Conservation (phyloP, 2,888 invertebrate genomes). For the Zaprionus obscuricornis region DNA sequence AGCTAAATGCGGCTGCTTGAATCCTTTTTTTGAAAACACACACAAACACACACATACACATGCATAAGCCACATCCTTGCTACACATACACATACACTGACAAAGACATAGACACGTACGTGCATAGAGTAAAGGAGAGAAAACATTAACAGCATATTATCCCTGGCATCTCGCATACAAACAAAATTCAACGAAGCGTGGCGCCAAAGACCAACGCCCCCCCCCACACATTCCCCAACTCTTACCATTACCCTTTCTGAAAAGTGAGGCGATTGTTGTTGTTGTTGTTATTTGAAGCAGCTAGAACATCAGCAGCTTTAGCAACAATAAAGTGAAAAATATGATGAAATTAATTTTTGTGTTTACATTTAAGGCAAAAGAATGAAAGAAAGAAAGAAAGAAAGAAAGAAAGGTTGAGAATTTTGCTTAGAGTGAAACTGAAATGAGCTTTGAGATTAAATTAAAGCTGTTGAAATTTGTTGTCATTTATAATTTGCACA, state of each 20-base stretch:
- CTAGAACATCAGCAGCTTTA: too few relatives aligned
- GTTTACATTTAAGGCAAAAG: conserved; percentile 59
- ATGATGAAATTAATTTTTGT: conserved; percentile 77
- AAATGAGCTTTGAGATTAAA: conserved; percentile 70
- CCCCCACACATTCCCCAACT: too few relatives aligned
- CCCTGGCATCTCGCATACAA: conserved; percentile 57
- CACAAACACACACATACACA: conserved; percentile 15
- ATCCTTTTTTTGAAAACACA: conserved; percentile 57
- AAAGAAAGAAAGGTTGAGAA: conserved; percentile 53
- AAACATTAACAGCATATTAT: conserved; percentile 78
- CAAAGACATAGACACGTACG: not conserved
- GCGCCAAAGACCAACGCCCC: conserved; percentile 45
- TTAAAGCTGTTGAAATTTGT: conserved; percentile 76
- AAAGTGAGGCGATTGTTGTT: too few relatives aligned
- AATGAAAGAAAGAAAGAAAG: not conserved
- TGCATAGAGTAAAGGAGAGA: conserved; percentile 18
- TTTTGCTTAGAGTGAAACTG: conserved; percentile 17
- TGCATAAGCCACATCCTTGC: conserved; percentile 41
- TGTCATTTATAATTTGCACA: conserved; percentile 76
- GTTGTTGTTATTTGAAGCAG: conserved; percentile 29
- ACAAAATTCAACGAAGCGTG: conserved; percentile 71
- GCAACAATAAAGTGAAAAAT: conserved; percentile 69
- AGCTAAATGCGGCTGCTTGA: conserved; percentile 71
- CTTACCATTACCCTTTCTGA: too few relatives aligned
- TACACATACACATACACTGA: conserved; percentile 16